These are phyloP conservation scores for Microcebus murinus DNA, from an alignment of 2,113 vertebrate genomes.

Conservation along the genomic window DNA sequence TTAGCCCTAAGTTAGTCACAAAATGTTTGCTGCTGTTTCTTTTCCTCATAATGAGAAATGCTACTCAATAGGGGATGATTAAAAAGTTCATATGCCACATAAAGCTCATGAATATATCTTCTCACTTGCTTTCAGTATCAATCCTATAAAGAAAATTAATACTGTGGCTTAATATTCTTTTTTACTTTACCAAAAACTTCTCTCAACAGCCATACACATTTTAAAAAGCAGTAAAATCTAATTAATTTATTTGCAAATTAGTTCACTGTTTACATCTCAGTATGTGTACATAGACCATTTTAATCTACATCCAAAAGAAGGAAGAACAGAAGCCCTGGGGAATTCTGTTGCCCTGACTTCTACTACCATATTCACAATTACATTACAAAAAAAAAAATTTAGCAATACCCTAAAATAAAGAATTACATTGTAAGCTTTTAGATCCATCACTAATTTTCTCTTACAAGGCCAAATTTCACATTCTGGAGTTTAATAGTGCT, in stretches of 20 bases:
- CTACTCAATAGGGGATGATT: background rate
- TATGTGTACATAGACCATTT: constrained; percentile 40
- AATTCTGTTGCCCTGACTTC: constrained; percentile 76
- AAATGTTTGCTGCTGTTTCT: constrained; percentile 57
- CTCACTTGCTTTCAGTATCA: background rate
- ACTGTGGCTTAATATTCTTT: constrained; percentile 28
- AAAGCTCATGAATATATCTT: background rate
- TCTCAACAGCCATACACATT: background rate
- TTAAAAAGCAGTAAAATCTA: constrained; percentile 69
- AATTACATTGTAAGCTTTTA: constrained; percentile 72
- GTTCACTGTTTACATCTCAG: constrained; percentile 51
- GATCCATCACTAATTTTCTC: constrained; percentile 82
- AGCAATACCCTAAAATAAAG: constrained; percentile 75
- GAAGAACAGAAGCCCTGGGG: constrained; percentile 72
- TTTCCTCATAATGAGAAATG: background rate
- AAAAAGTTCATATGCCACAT: constrained; percentile 46
- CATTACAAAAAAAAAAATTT: constrained; percentile 80
- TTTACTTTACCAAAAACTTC: constrained; percentile 44
- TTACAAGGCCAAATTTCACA: constrained; percentile 74
- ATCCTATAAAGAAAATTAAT: constrained; percentile 2
- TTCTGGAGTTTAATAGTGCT: constrained; percentile 78
- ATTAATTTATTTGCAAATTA: constrained; percentile 76
- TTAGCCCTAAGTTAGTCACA: background rate
- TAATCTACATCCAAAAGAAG: constrained; percentile 73
- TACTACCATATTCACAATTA: constrained; percentile 79